Evolutionary conservation across 2,113 vertebrate genomes (phyloP).

Genomic region (Hypanus sabinus): DNA sequence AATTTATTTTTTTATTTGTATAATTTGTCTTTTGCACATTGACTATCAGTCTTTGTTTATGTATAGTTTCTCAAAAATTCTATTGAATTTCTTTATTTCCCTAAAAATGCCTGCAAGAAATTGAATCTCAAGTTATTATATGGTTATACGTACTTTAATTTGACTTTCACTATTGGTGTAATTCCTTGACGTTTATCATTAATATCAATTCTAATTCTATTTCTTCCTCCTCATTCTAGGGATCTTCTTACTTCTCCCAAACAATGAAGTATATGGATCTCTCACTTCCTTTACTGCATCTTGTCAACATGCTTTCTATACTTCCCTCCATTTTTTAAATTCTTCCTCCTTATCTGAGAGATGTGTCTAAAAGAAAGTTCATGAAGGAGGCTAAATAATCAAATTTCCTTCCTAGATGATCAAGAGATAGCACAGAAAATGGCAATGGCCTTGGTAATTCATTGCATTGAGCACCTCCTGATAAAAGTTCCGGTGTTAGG

Average conservation of each 20-base stretch:
- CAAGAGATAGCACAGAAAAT: too few relatives aligned
- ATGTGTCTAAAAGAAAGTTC: neutral
- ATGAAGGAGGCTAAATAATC: neutral
- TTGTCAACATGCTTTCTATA: neutral
- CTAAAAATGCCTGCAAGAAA: too few relatives aligned
- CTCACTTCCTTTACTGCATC: neutral
- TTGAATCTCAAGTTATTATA: too few relatives aligned
- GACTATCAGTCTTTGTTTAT: too few relatives aligned
- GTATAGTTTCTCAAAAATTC: too few relatives aligned
- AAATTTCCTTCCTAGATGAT: too few relatives aligned
- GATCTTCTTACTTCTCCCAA: neutral
- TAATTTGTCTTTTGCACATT: too few relatives aligned
- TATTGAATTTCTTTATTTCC: too few relatives aligned
- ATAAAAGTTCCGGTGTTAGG: fast-evolving
- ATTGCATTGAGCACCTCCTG: fast-evolving
- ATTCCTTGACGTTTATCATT: neutral
- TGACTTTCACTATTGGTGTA: neutral
- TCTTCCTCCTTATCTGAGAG: neutral
- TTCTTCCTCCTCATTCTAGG: neutral
- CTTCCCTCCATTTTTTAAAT: neutral
- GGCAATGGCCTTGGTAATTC: too few relatives aligned
- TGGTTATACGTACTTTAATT: too few relatives aligned
- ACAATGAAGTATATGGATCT: neutral
- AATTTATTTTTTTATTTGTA: too few relatives aligned
- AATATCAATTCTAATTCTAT: neutral